These are phyloP conservation scores for Chrysodeixis includens DNA, from an alignment of 2,888 invertebrate species.

Conservation along the genomic window DNA sequence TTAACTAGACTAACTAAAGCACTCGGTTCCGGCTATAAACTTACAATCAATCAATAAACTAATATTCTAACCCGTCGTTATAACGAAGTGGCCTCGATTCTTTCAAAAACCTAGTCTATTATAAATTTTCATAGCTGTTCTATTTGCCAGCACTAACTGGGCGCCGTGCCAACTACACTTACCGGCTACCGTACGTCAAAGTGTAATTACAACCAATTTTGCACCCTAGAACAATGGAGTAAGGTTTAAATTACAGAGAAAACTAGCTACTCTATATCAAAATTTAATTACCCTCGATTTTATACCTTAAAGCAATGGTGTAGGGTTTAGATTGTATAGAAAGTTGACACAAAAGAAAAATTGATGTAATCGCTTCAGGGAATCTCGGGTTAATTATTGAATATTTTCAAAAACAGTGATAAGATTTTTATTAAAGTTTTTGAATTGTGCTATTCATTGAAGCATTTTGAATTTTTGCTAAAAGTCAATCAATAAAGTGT, in stretches of 20 bases:
- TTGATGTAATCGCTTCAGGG: not conserved
- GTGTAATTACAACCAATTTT: constrained; percentile 45
- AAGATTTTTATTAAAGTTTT: not conserved
- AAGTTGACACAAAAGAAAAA: not conserved
- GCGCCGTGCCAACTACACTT: constrained; percentile 62
- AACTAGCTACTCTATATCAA: too few species aligned
- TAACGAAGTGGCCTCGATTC: constrained; percentile 60
- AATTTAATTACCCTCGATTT: constrained; percentile 55
- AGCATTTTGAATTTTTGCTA: too few species aligned
- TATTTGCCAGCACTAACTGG: constrained; percentile 53
- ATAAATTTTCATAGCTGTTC: constrained; percentile 62
- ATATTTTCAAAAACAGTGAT: not conserved
- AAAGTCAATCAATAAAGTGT: too few species aligned
- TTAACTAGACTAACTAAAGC: not conserved
- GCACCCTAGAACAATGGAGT: constrained; percentile 40
- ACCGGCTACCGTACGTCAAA: constrained; percentile 50
- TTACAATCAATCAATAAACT: constrained; percentile 23
- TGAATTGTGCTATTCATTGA: too few species aligned
- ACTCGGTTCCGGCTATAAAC: constrained; percentile 2
- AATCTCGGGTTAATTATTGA: not conserved
- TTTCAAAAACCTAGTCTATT: constrained; percentile 55
- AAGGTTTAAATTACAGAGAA: constrained; percentile 37
- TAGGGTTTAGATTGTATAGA: constrained; percentile 43
- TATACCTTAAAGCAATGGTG: constrained; percentile 37
- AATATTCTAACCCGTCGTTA: constrained; percentile 26